Conservation (phyloP, 2,113 vertebrate genomes). For the Verasper variegatus region DNA sequence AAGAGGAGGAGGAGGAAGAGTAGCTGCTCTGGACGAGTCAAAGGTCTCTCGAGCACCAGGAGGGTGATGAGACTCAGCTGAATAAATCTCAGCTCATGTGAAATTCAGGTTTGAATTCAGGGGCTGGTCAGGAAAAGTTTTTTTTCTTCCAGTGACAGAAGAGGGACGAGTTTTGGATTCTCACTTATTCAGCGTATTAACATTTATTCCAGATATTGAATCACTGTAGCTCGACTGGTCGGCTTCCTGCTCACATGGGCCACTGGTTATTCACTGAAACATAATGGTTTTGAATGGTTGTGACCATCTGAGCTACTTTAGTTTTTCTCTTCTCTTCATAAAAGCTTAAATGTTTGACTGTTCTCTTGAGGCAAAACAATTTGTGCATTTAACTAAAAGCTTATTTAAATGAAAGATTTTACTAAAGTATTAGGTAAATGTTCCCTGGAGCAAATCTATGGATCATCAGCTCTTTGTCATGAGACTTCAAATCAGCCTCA, state of each 20-base stretch:
- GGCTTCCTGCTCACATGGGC: too few relatives aligned
- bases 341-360: too few relatives aligned
- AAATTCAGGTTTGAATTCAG: constrained; percentile 45
- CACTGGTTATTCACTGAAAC: too few relatives aligned
- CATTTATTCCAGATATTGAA: too few relatives aligned
- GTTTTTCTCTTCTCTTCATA: too few relatives aligned
- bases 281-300: too few relatives aligned
- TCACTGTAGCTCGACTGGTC: too few relatives aligned
- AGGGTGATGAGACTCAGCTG: constrained; percentile 27
- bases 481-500: neutral
- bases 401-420: too few relatives aligned
- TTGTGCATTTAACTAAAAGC: too few relatives aligned
- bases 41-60: constrained; percentile 5
- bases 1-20: neutral
- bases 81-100: constrained; percentile 50
- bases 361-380: too few relatives aligned
- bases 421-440: neutral
- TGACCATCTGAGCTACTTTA: too few relatives aligned
- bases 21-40: constrained; percentile 13
- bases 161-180: neutral
- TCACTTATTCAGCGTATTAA: too few relatives aligned
- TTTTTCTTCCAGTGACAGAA: neutral
- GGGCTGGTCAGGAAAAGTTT: neutral
- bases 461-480: neutral
- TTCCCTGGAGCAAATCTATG: neutral